phyloP scores from a whole-genome alignment of 2,888 invertebrate species.

The Mimachlamys varia region DNA sequence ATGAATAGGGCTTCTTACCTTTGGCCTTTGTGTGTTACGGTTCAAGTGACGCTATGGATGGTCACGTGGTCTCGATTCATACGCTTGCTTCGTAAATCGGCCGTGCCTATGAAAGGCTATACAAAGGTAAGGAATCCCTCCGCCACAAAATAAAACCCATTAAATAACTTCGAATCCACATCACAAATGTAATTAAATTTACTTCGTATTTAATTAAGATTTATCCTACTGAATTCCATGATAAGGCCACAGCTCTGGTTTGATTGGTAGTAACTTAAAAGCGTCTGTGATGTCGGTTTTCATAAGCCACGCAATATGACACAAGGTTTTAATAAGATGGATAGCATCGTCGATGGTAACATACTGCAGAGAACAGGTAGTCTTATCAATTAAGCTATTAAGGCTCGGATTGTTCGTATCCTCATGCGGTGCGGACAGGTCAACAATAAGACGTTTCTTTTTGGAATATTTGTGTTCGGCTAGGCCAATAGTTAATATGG shows the following conservation, averaged over 20 bases:
- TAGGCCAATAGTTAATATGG: conserved; percentile 38
- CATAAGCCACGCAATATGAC: not conserved
- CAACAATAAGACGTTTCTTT: not conserved
- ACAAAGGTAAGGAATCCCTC: too few relatives aligned
- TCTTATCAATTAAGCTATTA: conserved; percentile 41
- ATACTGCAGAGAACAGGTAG: not conserved
- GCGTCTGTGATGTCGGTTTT: conserved; percentile 38
- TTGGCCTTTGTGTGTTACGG: too few relatives aligned
- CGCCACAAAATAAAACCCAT: too few relatives aligned
- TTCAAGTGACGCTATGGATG: too few relatives aligned
- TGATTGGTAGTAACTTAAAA: conserved; percentile 39
- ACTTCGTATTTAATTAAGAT: too few relatives aligned
- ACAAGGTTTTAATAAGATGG: not conserved
- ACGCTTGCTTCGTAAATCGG: too few relatives aligned
- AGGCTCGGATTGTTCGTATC: conserved; percentile 6
- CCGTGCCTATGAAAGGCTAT: too few relatives aligned
- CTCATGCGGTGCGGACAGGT: conserved; percentile 29
- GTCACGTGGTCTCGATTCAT: too few relatives aligned
- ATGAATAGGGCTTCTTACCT: too few relatives aligned
- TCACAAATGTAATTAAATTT: too few relatives aligned
- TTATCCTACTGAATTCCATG: not conserved
- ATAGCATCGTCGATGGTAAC: conserved; percentile 14
- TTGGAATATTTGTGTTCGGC: conserved; percentile 38
- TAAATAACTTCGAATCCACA: too few relatives aligned
- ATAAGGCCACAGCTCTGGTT: not conserved